These are phyloP conservation scores for Acanthochromis polyacanthus DNA, from an alignment of 2,113 vertebrate species.

Conservation along the genomic window DNA sequence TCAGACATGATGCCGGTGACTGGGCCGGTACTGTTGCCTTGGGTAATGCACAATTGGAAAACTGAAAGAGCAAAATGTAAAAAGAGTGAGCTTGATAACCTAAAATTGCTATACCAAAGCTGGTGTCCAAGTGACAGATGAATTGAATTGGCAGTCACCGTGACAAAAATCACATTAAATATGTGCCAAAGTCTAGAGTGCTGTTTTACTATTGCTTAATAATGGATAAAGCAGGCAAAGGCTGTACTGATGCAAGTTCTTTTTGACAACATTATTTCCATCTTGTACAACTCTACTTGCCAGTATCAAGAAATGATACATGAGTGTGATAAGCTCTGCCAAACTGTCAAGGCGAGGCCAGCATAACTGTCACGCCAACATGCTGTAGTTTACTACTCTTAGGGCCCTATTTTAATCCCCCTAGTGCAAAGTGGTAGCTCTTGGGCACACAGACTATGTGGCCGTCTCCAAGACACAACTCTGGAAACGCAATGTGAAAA, in stretches of 20 bases:
- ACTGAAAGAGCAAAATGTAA: background rate
- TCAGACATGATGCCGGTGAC: constrained; percentile 39
- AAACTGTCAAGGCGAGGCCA: constrained; percentile 23
- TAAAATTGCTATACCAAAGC: constrained; percentile 35
- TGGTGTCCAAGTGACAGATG: constrained; percentile 37
- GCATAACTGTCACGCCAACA: background rate
- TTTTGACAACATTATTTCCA: constrained; percentile 31
- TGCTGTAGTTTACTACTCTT: constrained; percentile 2
- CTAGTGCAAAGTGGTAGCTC: background rate
- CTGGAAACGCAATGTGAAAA: background rate
- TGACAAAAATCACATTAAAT: constrained; percentile 41
- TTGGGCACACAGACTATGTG: too few species aligned
- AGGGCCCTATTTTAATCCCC: background rate
- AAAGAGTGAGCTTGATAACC: constrained; percentile 40
- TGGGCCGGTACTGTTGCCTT: background rate
- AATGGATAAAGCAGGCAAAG: constrained; percentile 14
- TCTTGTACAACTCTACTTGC: constrained; percentile 13
- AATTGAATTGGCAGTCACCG: constrained; percentile 28
- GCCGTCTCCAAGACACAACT: background rate
- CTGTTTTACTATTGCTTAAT: constrained; percentile 23
- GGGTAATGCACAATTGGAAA: constrained; percentile 40
- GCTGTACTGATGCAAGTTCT: constrained; percentile 20
- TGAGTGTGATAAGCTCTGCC: constrained; percentile 22
- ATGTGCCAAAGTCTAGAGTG: constrained; percentile 10
- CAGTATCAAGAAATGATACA: constrained; percentile 17